Evolutionary conservation across 2,113 vertebrate species (phyloP), one percentile per base, ranked within the genome.

Genomic region (Struthio camelus): DNA sequence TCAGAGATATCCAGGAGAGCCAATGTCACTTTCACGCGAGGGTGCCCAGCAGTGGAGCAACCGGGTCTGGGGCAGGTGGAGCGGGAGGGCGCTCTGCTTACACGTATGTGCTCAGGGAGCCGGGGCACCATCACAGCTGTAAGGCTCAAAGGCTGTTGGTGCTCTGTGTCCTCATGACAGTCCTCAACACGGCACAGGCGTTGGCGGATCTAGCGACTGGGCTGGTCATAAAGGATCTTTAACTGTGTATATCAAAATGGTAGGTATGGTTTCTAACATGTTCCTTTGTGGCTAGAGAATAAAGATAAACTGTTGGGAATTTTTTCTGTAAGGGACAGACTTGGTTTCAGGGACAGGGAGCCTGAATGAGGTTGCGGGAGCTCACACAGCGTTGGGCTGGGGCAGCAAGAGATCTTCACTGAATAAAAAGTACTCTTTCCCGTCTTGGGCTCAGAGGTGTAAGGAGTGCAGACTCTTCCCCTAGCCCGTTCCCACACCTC

Each of bases 121-220:
- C 4, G 2, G 54, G 59, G 0, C 17, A 44, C 11, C 23, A 56
- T 18, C 44, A 36, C 0, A 3, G 12, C 40, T 67, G 15, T 12
- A 38, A 48, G 80, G 22, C 80, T 83, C 32, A 51, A 40, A 67
- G 64, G 18, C 30, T 18, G 46, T 48, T 27, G 30, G 11, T 40
- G 75, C 53, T 51, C 5, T 1, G 13, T 2, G 0, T 71, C 73
- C 64, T 27, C 25, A 27, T 27, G 50, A 27, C 50, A 48, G 50
- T 76, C 38, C 40, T 36, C 51, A 75, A 8, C 79, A 40, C 30
- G 72, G 34, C 62, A 59, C 53, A 59, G 87, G 40, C 80, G n/a
- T 54, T 40, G 67, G 38, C 59, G 87, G 11, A 4, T 50, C 23
- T 24, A 81, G 51, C 50, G 62, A n/a, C 36, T 87, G 72, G 32